Conservation (phyloP, 2,113 vertebrate species). For the Condylura cristata region DNA sequence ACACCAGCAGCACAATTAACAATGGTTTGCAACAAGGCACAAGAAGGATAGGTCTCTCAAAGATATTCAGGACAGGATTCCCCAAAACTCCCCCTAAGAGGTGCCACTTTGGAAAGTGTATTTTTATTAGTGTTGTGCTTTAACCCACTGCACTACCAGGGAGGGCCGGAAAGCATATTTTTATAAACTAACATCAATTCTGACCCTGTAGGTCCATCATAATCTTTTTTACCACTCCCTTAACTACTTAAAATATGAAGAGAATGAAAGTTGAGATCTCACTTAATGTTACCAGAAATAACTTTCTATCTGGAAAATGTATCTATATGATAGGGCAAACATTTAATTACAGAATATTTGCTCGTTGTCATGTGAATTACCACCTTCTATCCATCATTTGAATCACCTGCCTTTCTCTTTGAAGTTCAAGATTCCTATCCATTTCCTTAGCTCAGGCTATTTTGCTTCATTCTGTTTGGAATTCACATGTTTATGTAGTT, state of each 20-base stretch:
- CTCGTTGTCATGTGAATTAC: neutral
- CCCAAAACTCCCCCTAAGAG: neutral
- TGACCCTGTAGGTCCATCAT: no score
- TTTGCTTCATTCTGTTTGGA: no score
- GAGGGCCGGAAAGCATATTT: no score
- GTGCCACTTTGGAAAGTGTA: no score
- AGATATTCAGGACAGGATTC: neutral
- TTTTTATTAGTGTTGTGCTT: no score
- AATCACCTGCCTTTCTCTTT: neutral
- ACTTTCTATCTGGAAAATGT: neutral
- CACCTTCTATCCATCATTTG: neutral
- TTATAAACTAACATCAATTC: no score
- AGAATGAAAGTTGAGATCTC: neutral
- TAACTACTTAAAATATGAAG: neutral
- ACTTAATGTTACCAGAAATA: neutral
- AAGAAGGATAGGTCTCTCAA: neutral
- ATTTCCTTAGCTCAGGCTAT: no score
- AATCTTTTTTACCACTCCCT: neutral
- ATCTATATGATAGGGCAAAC: neutral
- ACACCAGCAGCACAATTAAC: no score
- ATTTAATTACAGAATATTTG: neutral
- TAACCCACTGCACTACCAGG: no score
- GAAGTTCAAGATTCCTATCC: no score
- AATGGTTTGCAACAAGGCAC: neutral
- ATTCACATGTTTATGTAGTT: no score